Base-by-base conservation (phyloP, 2,113 vertebrate species). In the Ophthalmotilapia sp. region DNA sequence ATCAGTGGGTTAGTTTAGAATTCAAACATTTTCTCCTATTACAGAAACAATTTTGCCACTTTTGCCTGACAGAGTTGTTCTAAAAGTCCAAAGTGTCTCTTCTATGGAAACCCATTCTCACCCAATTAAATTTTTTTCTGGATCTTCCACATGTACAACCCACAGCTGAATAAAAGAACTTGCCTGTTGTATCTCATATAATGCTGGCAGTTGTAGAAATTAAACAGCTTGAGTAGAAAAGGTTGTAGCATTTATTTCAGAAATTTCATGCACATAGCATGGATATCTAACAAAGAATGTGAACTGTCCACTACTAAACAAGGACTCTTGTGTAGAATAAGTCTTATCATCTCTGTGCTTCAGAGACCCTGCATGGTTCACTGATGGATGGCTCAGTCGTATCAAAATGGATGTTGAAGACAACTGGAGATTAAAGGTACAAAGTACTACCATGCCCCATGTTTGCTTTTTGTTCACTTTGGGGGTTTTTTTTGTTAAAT, bases 401-500 rank as follows among this genome's bases (percentile, higher is more conserved):
- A 98, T 99, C 96, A 99, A 98, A 96, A 96, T 97, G 33, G 98
- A 99, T 90, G 96, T 98, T 81, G 97, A 97, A 80, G 98, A 98
- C 91, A 99, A 98, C 94, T 97, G 97, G 96, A 98, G 98, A 94
- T 97, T 99, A 95, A 99, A 99, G 98, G 99, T 99, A 97, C 53
- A 73, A 36, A 81, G 38, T 45, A 9, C 7, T 7, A 15, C 11
- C 12, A 17, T 60, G 14, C 29, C 23, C 14, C 8, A 4, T 11
- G 1, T 81, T 17, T n/a, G 36, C 36, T 11, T 3, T 55, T 38
- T 80, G 33, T 14, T 40, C 33, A 56, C 7, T 58, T 23, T 82
- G 26, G 14, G 21, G n/a, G n/a, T 33, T 29, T 14, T 70, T 36
- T 60, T n/a, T 29, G 5, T 5, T 26, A 0, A 6, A 4, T 2